Base-by-base conservation (phyloP, 2,113 vertebrate species). In the Platanista minor region DNA sequence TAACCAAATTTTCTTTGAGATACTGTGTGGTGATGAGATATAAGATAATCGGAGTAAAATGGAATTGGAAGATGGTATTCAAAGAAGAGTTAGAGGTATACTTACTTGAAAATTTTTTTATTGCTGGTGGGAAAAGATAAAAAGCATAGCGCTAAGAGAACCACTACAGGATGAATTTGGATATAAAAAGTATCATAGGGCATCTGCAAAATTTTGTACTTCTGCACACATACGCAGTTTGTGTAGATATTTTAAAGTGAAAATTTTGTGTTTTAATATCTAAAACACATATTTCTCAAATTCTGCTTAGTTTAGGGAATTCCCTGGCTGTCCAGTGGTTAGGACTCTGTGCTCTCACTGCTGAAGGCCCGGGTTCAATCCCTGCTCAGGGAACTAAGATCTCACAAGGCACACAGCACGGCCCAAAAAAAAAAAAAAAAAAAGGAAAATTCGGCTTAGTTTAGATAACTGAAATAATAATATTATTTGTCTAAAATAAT, bases 191-290 rank as follows among this genome's bases (percentile, higher is more conserved):
- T 88, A 54, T 69, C 46, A n/a, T 78, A 41, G 27, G 29, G 21
- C 31, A 27, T 95, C 10, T 66, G 72, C 29, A 85, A 46, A 93
- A 54, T 61, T 89, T 67, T 61, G 1, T 13, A 43, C 67, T 46
- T 54, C 21, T 27, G 6, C 21, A 21, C n/a, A 66, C 23, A 74
- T 10, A 21, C 17, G 23, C 3, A 61, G 74, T 49, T 90, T 69
- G 4, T 89, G 18, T 85, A 81, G 86, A 17, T 86, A 74, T 57
- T 96, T 75, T 74, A 54, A 80, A 72, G 13, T 18, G 3, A 85
- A 90, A 27, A 25, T 96, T 91, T 85, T 91, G 36, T 72, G 49
- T 89, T 92, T 89, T 86, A 59, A 59, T 83, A 80, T 41, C 20
- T 84, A 61, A 71, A 88, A 46, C 91, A 33, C 5, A 8, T 84